These are phyloP conservation scores for Schizotus pectinicornis DNA, from an alignment of 2,888 invertebrate species.

Conservation along the genomic window DNA sequence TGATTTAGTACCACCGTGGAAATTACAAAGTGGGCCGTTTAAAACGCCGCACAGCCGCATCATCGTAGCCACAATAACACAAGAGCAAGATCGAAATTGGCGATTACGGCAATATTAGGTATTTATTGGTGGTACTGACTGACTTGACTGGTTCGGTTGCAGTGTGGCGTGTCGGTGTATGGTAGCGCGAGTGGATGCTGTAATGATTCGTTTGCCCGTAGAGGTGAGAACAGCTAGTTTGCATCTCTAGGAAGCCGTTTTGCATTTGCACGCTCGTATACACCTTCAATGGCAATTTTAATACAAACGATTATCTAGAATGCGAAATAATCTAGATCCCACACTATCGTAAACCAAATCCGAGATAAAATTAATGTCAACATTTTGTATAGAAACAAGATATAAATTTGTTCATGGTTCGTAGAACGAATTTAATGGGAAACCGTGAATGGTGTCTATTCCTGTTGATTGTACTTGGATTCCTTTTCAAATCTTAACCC, in stretches of 20 bases:
- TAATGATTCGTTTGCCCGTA: no score
- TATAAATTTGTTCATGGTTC: conserved; percentile 39
- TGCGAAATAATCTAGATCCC: conserved; percentile 24
- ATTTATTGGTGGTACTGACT: neutral
- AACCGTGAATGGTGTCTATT: conserved; percentile 21
- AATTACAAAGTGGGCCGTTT: no score
- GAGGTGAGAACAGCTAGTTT: neutral
- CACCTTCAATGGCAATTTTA: conserved; percentile 12
- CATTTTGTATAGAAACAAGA: conserved; percentile 34
- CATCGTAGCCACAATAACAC: no score
- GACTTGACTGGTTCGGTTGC: no score
- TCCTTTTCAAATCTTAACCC: neutral
- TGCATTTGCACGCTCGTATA: neutral
- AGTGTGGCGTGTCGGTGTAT: neutral
- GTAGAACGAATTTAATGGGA: conserved; percentile 41
- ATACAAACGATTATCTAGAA: conserved; percentile 22
- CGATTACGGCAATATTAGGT: no score
- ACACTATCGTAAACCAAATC: conserved; percentile 8
- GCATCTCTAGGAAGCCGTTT: conserved; percentile 13
- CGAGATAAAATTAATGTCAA: conserved; percentile 30
- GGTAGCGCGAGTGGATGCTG: neutral
- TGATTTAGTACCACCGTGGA: no score
- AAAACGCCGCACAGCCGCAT: no score
- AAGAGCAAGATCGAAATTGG: no score
- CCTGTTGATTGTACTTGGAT: neutral